Evolutionary conservation across 2,113 vertebrate genomes (phyloP).

Genomic region (Stigmatopora argus): DNA sequence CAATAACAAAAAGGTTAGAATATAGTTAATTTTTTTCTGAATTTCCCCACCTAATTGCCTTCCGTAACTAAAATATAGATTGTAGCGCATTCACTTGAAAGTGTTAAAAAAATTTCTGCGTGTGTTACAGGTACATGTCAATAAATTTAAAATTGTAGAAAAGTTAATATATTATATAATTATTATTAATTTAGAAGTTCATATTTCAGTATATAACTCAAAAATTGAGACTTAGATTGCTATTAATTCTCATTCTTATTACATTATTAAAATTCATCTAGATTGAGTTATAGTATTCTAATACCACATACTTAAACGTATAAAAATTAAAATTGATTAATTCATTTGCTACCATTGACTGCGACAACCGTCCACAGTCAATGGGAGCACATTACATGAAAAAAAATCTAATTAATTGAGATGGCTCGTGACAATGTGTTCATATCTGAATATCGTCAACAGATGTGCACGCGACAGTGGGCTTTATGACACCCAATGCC

Average conservation of each 20-base stretch:
- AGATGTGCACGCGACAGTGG: neutral
- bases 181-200: too few species aligned
- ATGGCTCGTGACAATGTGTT: slow-evolving; percentile 19
- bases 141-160: neutral
- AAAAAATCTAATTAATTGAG: neutral
- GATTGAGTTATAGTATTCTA: neutral
- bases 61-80: slow-evolving; percentile 17
- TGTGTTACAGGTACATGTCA: neutral
- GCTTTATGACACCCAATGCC: neutral
- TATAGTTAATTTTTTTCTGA: slow-evolving; percentile 52
- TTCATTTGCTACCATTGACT: too few species aligned
- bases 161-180: neutral
- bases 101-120: neutral
- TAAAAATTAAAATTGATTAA: too few species aligned
- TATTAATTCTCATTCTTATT: neutral
- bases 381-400: too few species aligned
- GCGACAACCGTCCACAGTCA: too few species aligned
- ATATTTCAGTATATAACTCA: neutral
- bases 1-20: slow-evolving; percentile 19
- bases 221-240: neutral
- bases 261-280: neutral
- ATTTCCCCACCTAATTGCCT: slow-evolving; percentile 31
- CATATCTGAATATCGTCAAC: slow-evolving; percentile 14
- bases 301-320: neutral
- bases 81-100: neutral